phyloP scores from a whole-genome alignment of 30 jellyfish, hydroid and myxozoan species.

The Catostylus mosaicus region DNA sequence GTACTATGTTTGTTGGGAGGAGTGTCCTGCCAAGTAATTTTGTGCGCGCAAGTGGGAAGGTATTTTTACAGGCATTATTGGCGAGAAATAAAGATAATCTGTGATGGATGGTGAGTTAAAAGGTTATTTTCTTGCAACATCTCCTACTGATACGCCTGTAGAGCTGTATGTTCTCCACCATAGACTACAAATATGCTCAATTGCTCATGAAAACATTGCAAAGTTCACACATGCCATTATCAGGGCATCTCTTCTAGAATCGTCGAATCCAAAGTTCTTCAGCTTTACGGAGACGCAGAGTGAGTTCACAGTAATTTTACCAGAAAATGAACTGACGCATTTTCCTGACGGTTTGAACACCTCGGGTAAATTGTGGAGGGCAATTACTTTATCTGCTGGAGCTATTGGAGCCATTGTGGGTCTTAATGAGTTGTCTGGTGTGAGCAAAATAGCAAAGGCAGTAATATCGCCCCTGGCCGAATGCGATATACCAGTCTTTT shows the following conservation, averaged over 20 bases:
- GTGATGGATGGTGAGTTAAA: conserved; percentile 24
- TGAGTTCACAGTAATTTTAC: conserved; percentile 49
- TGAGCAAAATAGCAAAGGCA: conserved; percentile 93
- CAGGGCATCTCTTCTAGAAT: conserved; percentile 35
- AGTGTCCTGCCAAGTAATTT: background rate
- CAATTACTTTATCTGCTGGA: conserved; percentile 96
- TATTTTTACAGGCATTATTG: background rate
- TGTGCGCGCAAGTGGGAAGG: background rate
- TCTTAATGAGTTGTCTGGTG: conserved; percentile 80
- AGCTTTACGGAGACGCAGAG: conserved; percentile 59
- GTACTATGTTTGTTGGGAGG: conserved; percentile 10
- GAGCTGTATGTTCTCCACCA: conserved; percentile 66
- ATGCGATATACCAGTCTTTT: conserved; percentile 86
- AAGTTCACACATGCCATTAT: conserved; percentile 54
- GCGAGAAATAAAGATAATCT: background rate
- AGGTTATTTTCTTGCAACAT: conserved; percentile 56
- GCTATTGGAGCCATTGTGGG: conserved; percentile 97
- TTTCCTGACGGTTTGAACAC: conserved; percentile 51
- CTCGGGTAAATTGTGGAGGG: conserved; percentile 90
- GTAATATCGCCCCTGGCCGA: conserved; percentile 97
- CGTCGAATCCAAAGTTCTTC: conserved; percentile 61
- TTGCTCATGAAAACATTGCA: conserved; percentile 29
- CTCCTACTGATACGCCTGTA: conserved; percentile 88
- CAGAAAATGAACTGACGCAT: conserved; percentile 5
- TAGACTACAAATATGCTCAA: conserved; percentile 63